Evolutionary conservation across 2,888 invertebrate genomes (phyloP), one percentile per base, ranked within the genome.

Genomic region (Chymomyza amoena): DNA sequence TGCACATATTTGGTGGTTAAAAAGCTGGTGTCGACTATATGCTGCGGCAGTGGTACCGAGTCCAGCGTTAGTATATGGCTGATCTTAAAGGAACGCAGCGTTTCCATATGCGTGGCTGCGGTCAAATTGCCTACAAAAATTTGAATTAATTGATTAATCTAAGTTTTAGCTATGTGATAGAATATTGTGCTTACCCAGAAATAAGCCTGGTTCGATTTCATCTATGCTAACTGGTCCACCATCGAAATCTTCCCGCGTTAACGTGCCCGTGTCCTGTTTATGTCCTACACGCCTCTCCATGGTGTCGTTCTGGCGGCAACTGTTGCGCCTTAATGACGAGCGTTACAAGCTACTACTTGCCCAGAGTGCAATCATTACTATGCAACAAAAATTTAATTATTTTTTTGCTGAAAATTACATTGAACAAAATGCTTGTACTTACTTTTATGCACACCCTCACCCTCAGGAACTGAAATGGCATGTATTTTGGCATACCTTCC

Each of bases 1-100:
- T 96, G 95, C 69, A 97, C 93, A 91, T 94, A 97, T 90, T 96
- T 96, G 56, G 94, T 94, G 57, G 92, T 94, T 32, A 97, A 91
- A 76, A 94, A 93, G 62, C 94, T 93, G 51, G 95, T 92, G 78
- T 95, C 94, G 51, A 94, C 92, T 67, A 97, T 94, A 74, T 94
- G 94, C 78, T 95, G 92, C 0, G 97, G 97, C 78, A 97, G 91
- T 0, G 97, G 97, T 85, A 97, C 96, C 15, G 96, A 94, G 89
- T 97, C 97, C 70, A 97, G 93, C 0, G 97, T 97, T 61, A 97
- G 92, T 79, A 97, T 95, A 89, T 96, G 95, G 1, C 94, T 95
- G 70, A 97, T 95, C 77, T 94, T 93, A 32, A 94, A 92, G 61
- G 93, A 93, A 70, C 94, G 94, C 68, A 97, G 87, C 39, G 94